Evolutionary conservation across 2,797 vertebrate species (phyloP).

Genomic region (Malacoraja senta): DNA sequence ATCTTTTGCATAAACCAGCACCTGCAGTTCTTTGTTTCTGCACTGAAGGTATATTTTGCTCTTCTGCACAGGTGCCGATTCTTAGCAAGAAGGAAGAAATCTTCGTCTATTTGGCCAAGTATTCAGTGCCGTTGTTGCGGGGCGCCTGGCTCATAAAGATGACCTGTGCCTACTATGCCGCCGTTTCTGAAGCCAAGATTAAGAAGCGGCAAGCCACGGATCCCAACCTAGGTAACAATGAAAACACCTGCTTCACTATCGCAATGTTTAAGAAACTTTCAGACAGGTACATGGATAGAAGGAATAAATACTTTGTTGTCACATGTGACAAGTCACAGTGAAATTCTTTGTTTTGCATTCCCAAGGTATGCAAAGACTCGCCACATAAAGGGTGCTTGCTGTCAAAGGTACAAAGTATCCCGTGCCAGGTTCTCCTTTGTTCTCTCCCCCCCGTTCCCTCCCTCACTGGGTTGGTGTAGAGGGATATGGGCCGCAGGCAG

Average conservation of each 20-base stretch:
- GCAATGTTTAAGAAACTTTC: too few relatives aligned
- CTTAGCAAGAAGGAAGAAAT: conserved; percentile 67
- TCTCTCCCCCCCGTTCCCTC: background rate
- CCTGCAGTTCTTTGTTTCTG: background rate
- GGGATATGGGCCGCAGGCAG: too few relatives aligned
- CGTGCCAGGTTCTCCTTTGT: background rate
- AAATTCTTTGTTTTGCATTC: too few relatives aligned
- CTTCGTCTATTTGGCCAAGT: conserved; percentile 63
- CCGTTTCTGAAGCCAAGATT: conserved; percentile 65
- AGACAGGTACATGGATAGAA: too few relatives aligned
- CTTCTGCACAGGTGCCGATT: conserved; percentile 58
- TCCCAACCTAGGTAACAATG: conserved; percentile 59
- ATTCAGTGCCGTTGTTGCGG: conserved; percentile 62
- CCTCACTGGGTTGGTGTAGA: too few relatives aligned
- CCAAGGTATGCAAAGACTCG: too few relatives aligned
- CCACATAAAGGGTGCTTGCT: too few relatives aligned
- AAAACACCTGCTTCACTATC: background rate
- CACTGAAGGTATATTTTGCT: background rate
- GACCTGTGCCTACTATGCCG: conserved; percentile 65
- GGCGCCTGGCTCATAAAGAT: conserved; percentile 64
- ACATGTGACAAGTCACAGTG: too few relatives aligned
- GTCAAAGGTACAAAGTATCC: too few relatives aligned
- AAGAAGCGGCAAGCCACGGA: conserved; percentile 62
- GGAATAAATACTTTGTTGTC: too few relatives aligned
- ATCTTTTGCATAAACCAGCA: too few relatives aligned